Percentiles rank a stretch among this genome's conserved stretches.
phyloP scores from a whole-genome alignment of 2,888 invertebrate genomes.

The Amiota minor region DNA sequence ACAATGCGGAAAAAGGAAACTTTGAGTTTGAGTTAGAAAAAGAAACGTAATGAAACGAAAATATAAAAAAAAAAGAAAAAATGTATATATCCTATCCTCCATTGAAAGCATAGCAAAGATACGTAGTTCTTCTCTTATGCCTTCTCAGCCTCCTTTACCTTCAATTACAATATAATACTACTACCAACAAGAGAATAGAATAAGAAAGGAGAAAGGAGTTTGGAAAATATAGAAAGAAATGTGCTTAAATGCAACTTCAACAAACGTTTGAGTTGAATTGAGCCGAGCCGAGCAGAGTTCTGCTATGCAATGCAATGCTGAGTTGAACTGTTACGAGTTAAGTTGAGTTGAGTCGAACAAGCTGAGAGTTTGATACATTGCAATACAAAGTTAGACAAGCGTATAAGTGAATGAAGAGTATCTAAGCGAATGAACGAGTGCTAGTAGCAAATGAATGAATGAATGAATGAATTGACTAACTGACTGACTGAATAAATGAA shows the following conservation, averaged over 20 bases:
- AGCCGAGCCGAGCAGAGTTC: constrained; percentile 35
- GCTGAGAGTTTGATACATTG: background rate
- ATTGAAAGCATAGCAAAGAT: background rate
- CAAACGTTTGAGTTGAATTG: constrained; percentile 31
- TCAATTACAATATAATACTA: no score
- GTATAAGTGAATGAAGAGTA: constrained; percentile 62
- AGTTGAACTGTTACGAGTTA: constrained; percentile 23
- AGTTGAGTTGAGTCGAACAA: background rate
- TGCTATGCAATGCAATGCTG: background rate
- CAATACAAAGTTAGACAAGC: constrained; percentile 19
- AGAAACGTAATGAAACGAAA: constrained; percentile 46
- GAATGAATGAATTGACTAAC: constrained; percentile 57
- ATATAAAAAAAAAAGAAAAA: constrained; percentile 31
- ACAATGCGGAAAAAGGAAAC: constrained; percentile 54
- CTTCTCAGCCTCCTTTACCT: background rate
- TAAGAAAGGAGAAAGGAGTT: background rate
- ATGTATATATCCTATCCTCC: background rate
- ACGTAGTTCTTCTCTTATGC: background rate
- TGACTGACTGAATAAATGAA: background rate
- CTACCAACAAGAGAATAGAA: background rate
- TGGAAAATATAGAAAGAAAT: constrained; percentile 12
- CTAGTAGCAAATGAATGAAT: constrained; percentile 47
- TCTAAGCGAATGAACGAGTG: constrained; percentile 38
- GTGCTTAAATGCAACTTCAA: constrained; percentile 33
- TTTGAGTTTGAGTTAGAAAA: constrained; percentile 39